phyloP scores from a whole-genome alignment of 2,113 vertebrate genomes.

The Sakesphorus luctuosus region DNA sequence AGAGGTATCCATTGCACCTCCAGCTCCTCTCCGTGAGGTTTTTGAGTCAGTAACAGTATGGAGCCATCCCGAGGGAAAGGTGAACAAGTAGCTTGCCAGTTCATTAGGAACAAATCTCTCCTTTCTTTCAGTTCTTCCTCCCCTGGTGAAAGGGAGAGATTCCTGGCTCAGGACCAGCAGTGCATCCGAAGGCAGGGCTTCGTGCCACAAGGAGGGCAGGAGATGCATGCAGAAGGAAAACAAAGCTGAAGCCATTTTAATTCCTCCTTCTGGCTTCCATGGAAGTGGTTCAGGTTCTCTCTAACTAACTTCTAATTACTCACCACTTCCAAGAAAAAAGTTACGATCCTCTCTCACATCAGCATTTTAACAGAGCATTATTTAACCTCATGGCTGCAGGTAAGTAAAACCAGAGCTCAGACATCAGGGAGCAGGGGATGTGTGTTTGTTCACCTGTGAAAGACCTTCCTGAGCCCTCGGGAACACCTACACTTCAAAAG shows the following conservation, averaged over 20 bases:
- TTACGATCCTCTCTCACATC: not conserved
- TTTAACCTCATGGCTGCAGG: not conserved
- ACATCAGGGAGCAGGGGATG: not conserved
- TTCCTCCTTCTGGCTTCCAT: not conserved
- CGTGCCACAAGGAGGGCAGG: not conserved
- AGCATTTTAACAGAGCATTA: not conserved
- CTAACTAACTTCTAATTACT: not conserved
- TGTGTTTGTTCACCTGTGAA: not conserved
- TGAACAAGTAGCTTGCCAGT: not conserved
- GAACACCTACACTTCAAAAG: not conserved
- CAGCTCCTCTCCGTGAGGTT: rapidly evolving
- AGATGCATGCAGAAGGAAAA: not conserved
- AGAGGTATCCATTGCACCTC: not conserved
- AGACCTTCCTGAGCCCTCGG: not conserved
- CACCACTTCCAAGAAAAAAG: not conserved
- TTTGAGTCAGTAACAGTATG: not conserved
- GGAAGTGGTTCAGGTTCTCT: not conserved
- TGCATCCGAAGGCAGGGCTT: not conserved
- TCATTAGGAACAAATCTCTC: not conserved
- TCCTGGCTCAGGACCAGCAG: not conserved
- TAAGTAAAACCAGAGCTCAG: not conserved
- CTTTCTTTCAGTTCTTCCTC: slow-evolving; percentile 10
- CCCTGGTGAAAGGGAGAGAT: not conserved
- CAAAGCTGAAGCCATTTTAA: not conserved
- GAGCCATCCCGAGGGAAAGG: slow-evolving; percentile 12